Evolutionary conservation across 2,113 vertebrate species (phyloP), one percentile per base, ranked within the genome.

Genomic region (Silurus meridionalis): DNA sequence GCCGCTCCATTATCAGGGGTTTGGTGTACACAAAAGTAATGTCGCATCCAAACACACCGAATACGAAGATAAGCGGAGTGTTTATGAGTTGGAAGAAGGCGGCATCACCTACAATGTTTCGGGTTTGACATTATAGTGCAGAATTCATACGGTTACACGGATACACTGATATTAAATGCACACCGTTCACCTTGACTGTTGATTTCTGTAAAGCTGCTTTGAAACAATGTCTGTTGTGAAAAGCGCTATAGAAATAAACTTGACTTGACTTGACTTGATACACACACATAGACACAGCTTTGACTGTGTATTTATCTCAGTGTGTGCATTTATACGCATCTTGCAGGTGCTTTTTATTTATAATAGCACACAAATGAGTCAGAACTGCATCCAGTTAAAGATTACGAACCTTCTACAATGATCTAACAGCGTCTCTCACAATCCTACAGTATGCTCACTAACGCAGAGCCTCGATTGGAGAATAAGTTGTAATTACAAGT

Each of bases 21-120:
- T 72, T 14, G 23, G 23, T 28, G 37, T 86, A 81, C 79, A 81
- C 85, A 72, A 52, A 61, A 69, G 61, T 69, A 85, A 85, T 23
- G 52, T n/a, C 11, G 74, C 74, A 14, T 58, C 28, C 48, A 74
- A 74, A 84, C 71, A 77, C 23, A 46, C 48, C 69, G 2, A 5
- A 14, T 53, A 13, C 11, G 4, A 55, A 21, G 15, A n/a, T 46
- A 15, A 15, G 25, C 48, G 67, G 37, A 8, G 53, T 58, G 57
- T 61, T 77, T 75, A 63, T 13, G 46, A 77, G 8, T 19, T 3
- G 19, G 57, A 55, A 13, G 23, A 21, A 46, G 14, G 5, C 55
- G 5, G 6, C 55, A 17, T 75, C 57, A 75, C 82, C 19, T 72
- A 83, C 28, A 37, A 15, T 1, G 28, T 6, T 57, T 46, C 46